phyloP scores from a whole-genome alignment of 2,888 invertebrate genomes.

The Pemphredon lugubris region DNA sequence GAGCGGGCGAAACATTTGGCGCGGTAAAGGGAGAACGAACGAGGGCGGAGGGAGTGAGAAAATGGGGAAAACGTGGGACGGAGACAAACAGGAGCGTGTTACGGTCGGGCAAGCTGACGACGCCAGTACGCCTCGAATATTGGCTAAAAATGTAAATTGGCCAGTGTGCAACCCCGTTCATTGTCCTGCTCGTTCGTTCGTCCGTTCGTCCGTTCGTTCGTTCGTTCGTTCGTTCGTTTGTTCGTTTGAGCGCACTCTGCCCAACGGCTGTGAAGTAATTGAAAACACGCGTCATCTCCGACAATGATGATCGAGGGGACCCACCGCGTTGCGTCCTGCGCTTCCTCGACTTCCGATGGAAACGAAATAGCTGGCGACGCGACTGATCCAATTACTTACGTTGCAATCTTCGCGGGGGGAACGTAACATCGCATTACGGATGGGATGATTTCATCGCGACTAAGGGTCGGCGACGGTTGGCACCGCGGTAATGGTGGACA shows the following conservation, averaged over 20 bases:
- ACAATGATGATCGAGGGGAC: conserved; percentile 13
- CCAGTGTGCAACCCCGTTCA: conserved; percentile 49
- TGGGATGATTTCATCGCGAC: too few relatives aligned
- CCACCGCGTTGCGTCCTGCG: conserved; percentile 23
- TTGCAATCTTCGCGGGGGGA: too few relatives aligned
- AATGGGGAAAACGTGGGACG: not conserved
- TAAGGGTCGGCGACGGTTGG: too few relatives aligned
- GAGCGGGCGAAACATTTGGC: too few relatives aligned
- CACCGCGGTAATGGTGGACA: too few relatives aligned
- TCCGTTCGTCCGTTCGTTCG: too few relatives aligned
- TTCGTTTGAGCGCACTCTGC: conserved; percentile 36
- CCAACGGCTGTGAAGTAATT: conserved; percentile 68
- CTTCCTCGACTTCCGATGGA: conserved; percentile 40
- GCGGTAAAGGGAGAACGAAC: conserved; percentile 7
- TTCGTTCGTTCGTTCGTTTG: too few relatives aligned
- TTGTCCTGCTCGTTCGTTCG: too few relatives aligned
- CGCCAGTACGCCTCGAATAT: conserved; percentile 64
- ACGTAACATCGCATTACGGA: too few relatives aligned
- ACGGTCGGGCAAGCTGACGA: too few relatives aligned
- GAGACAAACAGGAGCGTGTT: conserved; percentile 26
- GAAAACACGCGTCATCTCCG: conserved; percentile 71
- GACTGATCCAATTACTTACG: too few relatives aligned
- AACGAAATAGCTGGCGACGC: too few relatives aligned
- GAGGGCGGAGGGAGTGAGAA: not conserved
- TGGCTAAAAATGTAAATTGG: conserved; percentile 78